phyloP scores from a whole-genome alignment of 2,113 vertebrate species.

The Ia io region DNA sequence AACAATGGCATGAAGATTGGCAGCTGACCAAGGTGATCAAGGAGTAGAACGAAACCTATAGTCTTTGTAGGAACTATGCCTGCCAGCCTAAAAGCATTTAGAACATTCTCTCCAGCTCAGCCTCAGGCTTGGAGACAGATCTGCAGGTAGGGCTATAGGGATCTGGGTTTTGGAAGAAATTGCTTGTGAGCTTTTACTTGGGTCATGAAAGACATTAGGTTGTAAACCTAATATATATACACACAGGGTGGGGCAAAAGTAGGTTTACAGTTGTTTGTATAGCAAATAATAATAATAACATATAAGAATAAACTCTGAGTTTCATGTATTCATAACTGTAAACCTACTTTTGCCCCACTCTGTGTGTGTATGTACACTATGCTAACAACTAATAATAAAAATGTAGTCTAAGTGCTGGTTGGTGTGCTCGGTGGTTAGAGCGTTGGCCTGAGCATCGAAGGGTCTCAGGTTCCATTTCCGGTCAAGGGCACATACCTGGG shows the following conservation, averaged over 20 bases:
- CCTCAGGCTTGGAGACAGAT: not conserved
- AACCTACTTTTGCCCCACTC: not conserved
- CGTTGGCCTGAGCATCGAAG: not conserved
- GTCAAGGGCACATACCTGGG: not conserved
- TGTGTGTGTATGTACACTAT: not conserved
- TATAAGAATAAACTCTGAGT: not conserved
- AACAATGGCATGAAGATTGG: constrained; percentile 15
- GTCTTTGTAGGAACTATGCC: not conserved
- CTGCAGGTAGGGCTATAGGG: not conserved
- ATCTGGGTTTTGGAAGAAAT: constrained; percentile 13
- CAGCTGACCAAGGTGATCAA: not conserved
- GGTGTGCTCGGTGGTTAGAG: not conserved
- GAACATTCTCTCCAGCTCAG: not conserved
- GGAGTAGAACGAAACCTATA: not conserved
- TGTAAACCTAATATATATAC: not conserved
- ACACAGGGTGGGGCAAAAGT: not conserved
- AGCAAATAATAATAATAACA: not conserved
- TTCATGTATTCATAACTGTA: not conserved
- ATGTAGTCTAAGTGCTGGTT: not conserved
- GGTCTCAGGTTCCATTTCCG: not conserved
- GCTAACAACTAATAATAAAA: not conserved
- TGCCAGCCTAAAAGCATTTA: not conserved
- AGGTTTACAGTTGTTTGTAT: not conserved
- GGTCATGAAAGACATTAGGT: not conserved
- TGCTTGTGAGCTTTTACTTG: constrained; percentile 10